Base-by-base conservation (phyloP, 2,888 invertebrate genomes). In the Eupithecia vulgata region DNA sequence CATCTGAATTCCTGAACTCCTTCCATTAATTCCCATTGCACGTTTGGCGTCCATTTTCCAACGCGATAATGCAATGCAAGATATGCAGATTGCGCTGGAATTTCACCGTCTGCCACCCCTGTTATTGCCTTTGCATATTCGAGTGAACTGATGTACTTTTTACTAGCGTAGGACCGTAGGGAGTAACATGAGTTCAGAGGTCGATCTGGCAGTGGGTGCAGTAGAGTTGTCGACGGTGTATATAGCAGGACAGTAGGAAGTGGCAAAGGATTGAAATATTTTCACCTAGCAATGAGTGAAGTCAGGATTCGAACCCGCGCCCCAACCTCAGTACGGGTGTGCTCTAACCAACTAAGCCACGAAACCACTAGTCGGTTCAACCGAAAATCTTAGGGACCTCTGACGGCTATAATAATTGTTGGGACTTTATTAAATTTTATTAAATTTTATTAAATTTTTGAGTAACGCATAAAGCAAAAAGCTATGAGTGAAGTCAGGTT, bases 51-150 rank as follows among this genome's bases (percentile, higher is more conserved):
- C 70, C 75, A 75, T 72, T 75, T 75, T 61, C 72, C 76, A 59
- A 75, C 76, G 73, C 71, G 74, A 73, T 77, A 77, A 75, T 77
- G 74, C 74, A 73, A 77, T 77, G 76, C 76, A 71, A 77, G 76
- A 77, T 75, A 77, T 77, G 76, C 71, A 75, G 71, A 70, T 74
- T 71, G 69, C 73, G 74, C 74, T 74, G 68, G 74, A 77, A 75
- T 71, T 73, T 73, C 74, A 69, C 74, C 59, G 76, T 75, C 75
- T 75, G 75, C 75, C 72, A 70, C 75, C 75, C 72, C 68, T 75
- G 75, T 70, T 75, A 75, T 75, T 75, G 75, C 75, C 75, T 75
- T 75, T 75, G 75, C 75, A 72, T 75, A 75, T 75, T 73, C 72
- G 59, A 72, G 65, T 66, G 37, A 65, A 75, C 75, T 68, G 70